phyloP scores from a whole-genome alignment of 2,888 invertebrate species.

The Drosophila kambysellisi region DNA sequence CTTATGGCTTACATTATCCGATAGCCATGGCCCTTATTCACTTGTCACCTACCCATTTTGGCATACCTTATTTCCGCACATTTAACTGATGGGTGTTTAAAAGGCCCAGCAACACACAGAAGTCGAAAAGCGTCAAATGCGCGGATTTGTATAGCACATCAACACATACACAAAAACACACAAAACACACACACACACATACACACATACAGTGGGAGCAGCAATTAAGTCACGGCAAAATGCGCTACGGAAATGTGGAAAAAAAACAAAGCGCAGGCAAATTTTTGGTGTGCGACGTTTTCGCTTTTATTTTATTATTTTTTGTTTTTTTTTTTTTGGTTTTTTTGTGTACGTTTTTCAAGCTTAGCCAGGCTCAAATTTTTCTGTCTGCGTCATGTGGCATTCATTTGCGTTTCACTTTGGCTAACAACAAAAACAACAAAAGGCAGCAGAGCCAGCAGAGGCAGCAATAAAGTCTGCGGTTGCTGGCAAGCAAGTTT shows the following conservation, averaged over 20 bases:
- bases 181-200: constrained; percentile 8
- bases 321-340: not conserved
- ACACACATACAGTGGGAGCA: constrained; percentile 22
- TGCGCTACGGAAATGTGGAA: constrained; percentile 72
- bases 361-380: constrained; percentile 58
- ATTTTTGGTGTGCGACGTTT: constrained; percentile 55
- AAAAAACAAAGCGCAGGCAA: constrained; percentile 62
- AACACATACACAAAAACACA: constrained; percentile 25
- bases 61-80: constrained; percentile 29
- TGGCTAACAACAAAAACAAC: constrained; percentile 30
- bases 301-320: constrained; percentile 31
- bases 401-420: constrained; percentile 67
- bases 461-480: constrained; percentile 43
- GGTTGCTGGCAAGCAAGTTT: constrained; percentile 60
- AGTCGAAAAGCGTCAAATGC: constrained; percentile 75
- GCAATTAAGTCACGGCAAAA: constrained; percentile 77
- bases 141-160: constrained; percentile 56
- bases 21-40: not conserved
- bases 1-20: not conserved
- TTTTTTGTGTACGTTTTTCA: constrained; percentile 30
- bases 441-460: no score
- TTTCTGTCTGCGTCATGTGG: constrained; percentile 74
- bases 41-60: not conserved
- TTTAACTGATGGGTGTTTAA: constrained; percentile 42
- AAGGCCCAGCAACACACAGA: constrained; percentile 55